These are phyloP conservation scores for Brachyptera risi DNA, from an alignment of 2,888 invertebrate species.

Conservation along the genomic window DNA sequence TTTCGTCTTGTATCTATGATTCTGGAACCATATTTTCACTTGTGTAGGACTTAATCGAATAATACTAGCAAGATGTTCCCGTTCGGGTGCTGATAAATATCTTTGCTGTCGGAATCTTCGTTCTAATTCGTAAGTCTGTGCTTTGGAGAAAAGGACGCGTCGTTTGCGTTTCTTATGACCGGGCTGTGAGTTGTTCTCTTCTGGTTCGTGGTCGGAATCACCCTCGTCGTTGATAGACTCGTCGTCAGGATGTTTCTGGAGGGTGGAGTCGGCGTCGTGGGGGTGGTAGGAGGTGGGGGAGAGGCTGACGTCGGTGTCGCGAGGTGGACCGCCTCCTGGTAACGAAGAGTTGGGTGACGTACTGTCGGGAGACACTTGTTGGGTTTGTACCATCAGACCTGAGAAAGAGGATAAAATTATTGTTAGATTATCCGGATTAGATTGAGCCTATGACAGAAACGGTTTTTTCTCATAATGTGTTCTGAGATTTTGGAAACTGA, in stretches of 20 bases:
- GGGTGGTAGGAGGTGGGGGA: conserved; percentile 4
- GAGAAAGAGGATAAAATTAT: neutral
- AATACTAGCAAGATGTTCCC: conserved; percentile 92
- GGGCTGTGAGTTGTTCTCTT: conserved; percentile 34
- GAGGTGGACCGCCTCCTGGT: neutral
- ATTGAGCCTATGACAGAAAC: too few species aligned
- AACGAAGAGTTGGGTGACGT: conserved; percentile 27
- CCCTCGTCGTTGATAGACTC: conserved; percentile 32
- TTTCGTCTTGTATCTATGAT: conserved; percentile 98
- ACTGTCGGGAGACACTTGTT: conserved; percentile 79
- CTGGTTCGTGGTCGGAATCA: conserved; percentile 42
- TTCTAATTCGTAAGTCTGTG: conserved; percentile 95
- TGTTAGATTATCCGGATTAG: too few species aligned
- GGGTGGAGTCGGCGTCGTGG: conserved; percentile 20
- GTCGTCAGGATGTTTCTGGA: conserved; percentile 16
- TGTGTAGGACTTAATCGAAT: conserved; percentile 96
- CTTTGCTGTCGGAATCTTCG: conserved; percentile 92
- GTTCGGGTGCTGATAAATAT: conserved; percentile 94
- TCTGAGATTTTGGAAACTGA: too few species aligned
- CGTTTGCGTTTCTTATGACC: conserved; percentile 88
- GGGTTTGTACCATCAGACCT: conserved; percentile 39
- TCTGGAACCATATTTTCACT: conserved; percentile 98
- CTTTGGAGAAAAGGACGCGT: conserved; percentile 94
- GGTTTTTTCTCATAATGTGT: too few species aligned
- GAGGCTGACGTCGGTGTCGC: conserved; percentile 20